A percentile compares a stretch with the other conserved stretches of the same genome.
Conservation (phyloP, 1,140 invertebrate genomes). For the Papilio dardanus region DNA sequence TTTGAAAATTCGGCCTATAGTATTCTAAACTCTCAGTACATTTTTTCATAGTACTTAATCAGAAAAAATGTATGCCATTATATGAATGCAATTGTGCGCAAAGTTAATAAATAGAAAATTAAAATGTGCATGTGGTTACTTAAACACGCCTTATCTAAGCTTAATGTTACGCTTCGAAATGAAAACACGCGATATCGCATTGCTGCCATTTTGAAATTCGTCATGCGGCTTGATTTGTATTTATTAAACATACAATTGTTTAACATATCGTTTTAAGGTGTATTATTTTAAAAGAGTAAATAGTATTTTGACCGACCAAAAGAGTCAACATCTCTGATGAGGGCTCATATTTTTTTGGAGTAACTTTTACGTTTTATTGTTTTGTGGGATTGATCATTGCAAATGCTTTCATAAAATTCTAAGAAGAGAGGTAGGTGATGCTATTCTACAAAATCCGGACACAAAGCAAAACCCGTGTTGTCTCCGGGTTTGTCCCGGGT, state of each 20-base stretch:
- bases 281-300: background rate
- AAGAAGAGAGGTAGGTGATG: background rate
- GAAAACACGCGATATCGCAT: conserved; percentile 18
- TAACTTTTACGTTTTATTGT: background rate
- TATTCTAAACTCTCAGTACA: no score
- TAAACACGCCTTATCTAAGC: conserved; percentile 13
- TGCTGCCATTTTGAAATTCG: conserved; percentile 21
- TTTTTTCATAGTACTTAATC: no score
- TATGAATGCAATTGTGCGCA: background rate
- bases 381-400: background rate
- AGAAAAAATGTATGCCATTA: background rate
- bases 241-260: background rate
- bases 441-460: conserved; percentile 5
- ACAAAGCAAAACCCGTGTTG: background rate
- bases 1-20: no score
- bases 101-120: background rate
- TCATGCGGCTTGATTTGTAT: background rate
- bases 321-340: background rate
- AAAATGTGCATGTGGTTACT: background rate
- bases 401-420: conserved; percentile 5
- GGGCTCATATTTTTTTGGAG: background rate
- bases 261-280: background rate
- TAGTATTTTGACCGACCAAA: background rate
- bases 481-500: background rate
- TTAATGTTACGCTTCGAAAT: conserved; percentile 16